Evolutionary conservation across 2,888 invertebrate genomes (phyloP), one percentile per base, ranked within the genome.

Genomic region (Drosophila kambysellisi): DNA sequence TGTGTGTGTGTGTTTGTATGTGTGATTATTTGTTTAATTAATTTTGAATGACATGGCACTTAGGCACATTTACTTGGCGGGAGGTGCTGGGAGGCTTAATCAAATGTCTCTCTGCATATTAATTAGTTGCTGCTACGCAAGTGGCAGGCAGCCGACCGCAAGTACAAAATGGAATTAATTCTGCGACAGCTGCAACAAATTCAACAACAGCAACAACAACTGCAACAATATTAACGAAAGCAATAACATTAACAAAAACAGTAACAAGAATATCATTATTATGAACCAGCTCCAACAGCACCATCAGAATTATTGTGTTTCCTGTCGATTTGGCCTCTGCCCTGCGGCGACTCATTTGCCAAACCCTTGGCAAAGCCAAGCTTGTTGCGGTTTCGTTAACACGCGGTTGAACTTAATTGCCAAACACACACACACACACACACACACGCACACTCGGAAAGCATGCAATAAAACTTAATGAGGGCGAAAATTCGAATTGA

Each of bases 381-480:
- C 63, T 30, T 66, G 54, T 66, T 73, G 77, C 64, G 76, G 87
- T 79, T 66, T 66, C 59, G 66, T 67, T 61, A 77, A 73, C 81
- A 69, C 54, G 67, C 74, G 41, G 81, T 63, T 81, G 51, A 78
- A 51, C 68, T 81, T 79, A 79, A 79, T 79, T 77, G 70, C 62
- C 66, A 43, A 20, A 51, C 48, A 62, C 39, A 41, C 33, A 43
- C 39, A 25, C 20, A 25, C 20, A 25, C 32, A 25, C 48, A 46
- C 29, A 50, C 61, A 20, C 25, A 37, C 37, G 43, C 64, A 43
- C 33, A 56, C 20, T 53, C 65, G 15, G 61, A 73, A 73, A 74
- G 74, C 70, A 52, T 66, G 70, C 72, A 68, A 83, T 84, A 76
- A 88, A 83, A 84, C 70, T 88, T 86, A 85, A 85, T 85, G 83